Evolutionary conservation across 2,113 vertebrate genomes (phyloP).

Genomic region (Meleagris gallopavo): DNA sequence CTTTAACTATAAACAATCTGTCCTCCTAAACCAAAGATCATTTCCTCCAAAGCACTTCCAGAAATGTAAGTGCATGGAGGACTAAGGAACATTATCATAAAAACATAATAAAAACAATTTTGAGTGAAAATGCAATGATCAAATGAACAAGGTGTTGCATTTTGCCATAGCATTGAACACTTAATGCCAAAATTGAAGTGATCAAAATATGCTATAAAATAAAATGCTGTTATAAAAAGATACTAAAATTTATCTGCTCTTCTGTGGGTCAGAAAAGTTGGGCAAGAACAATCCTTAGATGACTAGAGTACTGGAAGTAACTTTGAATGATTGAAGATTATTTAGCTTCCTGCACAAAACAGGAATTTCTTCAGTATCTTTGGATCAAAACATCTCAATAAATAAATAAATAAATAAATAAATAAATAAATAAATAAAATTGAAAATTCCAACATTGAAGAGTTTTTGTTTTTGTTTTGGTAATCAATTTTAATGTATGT

Average conservation of each 20-base stretch:
- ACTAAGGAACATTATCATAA: background rate
- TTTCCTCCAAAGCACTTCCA: background rate
- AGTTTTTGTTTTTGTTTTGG: background rate
- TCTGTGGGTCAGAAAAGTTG: background rate
- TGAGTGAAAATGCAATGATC: background rate
- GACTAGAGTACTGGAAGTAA: background rate
- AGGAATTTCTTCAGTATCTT: background rate
- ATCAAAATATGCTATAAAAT: background rate
- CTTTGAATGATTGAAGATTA: background rate
- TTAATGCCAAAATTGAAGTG: background rate
- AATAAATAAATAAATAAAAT: background rate
- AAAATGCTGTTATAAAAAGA: background rate
- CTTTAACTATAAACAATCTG: background rate
- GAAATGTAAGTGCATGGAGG: background rate
- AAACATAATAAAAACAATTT: accelerated
- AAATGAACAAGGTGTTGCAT: background rate
- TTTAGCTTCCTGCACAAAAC: background rate
- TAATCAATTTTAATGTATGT: background rate
- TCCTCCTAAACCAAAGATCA: background rate
- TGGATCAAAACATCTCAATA: background rate
- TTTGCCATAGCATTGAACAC: background rate
- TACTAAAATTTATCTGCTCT: background rate
- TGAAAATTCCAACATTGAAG: background rate
- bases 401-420: background rate
- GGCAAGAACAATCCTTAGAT: background rate